phyloP scores from a whole-genome alignment of 2,797 vertebrate genomes.

The Xerus rutilus region DNA sequence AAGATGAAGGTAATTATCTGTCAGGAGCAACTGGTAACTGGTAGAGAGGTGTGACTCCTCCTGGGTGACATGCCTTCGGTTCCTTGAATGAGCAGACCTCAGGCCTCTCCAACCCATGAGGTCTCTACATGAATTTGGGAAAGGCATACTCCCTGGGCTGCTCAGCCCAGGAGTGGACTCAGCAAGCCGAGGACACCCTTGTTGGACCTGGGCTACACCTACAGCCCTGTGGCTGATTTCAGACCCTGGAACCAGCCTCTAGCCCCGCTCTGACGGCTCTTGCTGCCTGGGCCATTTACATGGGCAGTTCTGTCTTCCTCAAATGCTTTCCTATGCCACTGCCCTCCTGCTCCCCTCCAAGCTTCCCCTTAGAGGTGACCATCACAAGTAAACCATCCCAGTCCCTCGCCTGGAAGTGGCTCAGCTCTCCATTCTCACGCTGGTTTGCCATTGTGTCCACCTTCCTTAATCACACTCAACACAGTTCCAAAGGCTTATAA shows the following conservation, averaged over 20 bases:
- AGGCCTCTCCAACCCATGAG: fast-evolving
- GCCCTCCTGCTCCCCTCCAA: neutral
- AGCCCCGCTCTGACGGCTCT: fast-evolving
- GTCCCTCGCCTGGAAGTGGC: neutral
- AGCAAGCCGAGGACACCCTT: fast-evolving
- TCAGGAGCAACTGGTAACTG: fast-evolving
- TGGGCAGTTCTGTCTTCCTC: neutral
- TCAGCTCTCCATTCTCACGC: fast-evolving
- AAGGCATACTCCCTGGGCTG: neutral
- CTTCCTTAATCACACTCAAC: neutral
- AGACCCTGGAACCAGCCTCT: neutral
- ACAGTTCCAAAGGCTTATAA: neutral
- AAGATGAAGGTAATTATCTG: neutral
- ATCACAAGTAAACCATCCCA: neutral
- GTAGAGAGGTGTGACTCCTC: neutral
- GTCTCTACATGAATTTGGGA: neutral
- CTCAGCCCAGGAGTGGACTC: neutral
- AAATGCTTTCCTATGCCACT: fast-evolving
- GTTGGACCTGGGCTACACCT: neutral
- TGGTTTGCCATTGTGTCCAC: neutral
- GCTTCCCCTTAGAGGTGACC: neutral
- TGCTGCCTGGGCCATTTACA: neutral
- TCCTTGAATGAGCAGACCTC: neutral
- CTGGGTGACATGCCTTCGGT: fast-evolving
- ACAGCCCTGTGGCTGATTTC: neutral